Evolutionary conservation across 2,797 vertebrate genomes (phyloP), one percentile per base, ranked within the genome.

Genomic region (Halcyon leucocephala): DNA sequence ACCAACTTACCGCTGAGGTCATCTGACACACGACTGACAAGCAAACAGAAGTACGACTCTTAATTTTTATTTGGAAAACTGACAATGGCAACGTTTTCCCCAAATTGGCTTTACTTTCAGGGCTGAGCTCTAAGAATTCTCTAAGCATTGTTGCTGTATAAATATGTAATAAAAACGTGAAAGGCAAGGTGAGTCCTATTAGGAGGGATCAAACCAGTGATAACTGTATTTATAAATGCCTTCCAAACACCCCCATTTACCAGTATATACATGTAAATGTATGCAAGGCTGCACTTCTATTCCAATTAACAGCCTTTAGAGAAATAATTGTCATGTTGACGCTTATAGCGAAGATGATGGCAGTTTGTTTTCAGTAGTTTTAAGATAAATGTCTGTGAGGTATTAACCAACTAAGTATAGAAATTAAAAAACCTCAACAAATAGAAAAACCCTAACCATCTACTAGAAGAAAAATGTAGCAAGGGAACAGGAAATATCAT

Each of bases 381-480:
- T 54, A 85, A 82, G 25, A 19, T 5, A 69, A 79, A 80, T 9
- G 8, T 17, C 2, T 41, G 37, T 10, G 13, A 66, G 13, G 8
- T 16, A 42, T 61, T 39, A 49, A 79, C 64, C 5, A 86, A 48
- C 16, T 28, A 35, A n/a, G 6, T 44, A 51, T 4, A 83, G 5
- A 19, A 12, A 58, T 14, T 19, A 4, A 65, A 66, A 51, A 9
- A 55, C 31, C 4, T 6, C 52, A 58, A n/a, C 14, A 51, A 52
- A 21, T 12, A 61, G 26, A 1, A 57, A 35, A 54, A 4, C 1
- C 29, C 18, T 4, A 66, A 11, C 0, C 1, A 16, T 14, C 9
- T 18, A 4, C 11, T 35, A 14, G 11, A 91, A 72, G 14, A 71
- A 76, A 86, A 41, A 9, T 0, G 0, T 8, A 28, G 8, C 7